Evolutionary conservation across 2,797 vertebrate species (phyloP), one percentile per base, ranked within the genome.

Genomic region (Sebastes hubbsi): DNA sequence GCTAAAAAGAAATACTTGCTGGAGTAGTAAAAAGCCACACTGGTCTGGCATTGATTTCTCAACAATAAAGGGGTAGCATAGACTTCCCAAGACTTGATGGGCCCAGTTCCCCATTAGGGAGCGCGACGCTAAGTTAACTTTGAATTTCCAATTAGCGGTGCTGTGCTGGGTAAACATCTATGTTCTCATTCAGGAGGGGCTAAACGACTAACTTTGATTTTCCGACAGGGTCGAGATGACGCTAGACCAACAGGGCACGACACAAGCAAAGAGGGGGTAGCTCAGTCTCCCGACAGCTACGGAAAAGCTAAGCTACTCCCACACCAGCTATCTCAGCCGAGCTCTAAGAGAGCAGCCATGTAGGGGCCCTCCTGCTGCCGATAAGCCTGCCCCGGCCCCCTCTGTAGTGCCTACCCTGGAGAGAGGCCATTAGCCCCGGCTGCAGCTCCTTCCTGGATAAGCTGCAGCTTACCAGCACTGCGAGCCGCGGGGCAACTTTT

Each of bases 381-480:
- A 93, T 94, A 93, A 92, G 88, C 88, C 87, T 78, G 72, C 62
- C 75, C 60, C 70, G 91, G 82, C 87, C 88, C 91, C 91, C 67
- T 79, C 72, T 70, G 62, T 69, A 81, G 84, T 71, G 77, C 78
- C 87, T 83, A 73, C 81, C 92, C 92, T 75, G 72, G 86, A 87
- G 93, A 89, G 89, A 89, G 90, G 82, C 90, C 93, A 93, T 94
- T 93, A 95, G 82, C 87, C 76, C 4, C 4, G 78, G 73, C 87
- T 87, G 78, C 81, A 87, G 78, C 90, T 77, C 85, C 92, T 94
- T 94, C 90, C 92, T 89, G 92, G 83, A 91, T 92, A 90, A 91
- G 86, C 92, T 87, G 82, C 87, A 88, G 88, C 88, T 93, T 90
- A 90, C 89, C 81, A 90, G 87, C 80, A 38, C 86, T 54, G 73